Percentiles rank a stretch among this genome's conserved stretches.
phyloP scores from a whole-genome alignment of 2,797 vertebrate genomes.

The Alosa sapidissima region DNA sequence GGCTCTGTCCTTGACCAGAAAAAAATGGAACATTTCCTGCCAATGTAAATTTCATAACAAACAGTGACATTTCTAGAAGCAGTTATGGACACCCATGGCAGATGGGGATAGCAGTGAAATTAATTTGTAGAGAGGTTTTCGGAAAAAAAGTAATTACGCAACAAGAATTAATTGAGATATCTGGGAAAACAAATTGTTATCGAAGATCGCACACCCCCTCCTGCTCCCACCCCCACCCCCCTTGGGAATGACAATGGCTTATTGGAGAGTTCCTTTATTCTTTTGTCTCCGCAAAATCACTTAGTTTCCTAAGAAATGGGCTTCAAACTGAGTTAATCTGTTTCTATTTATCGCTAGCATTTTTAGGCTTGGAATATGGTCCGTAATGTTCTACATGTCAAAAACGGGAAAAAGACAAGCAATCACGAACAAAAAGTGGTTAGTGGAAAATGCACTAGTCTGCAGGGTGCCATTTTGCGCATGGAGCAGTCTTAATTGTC shows the following conservation, averaged over 20 bases:
- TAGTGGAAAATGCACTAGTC: constrained; percentile 6
- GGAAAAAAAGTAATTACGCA: background rate
- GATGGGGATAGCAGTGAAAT: background rate
- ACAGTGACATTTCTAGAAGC: background rate
- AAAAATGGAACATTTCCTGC: background rate
- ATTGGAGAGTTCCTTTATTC: background rate
- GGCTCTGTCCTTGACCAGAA: no score
- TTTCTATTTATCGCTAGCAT: constrained; percentile 8
- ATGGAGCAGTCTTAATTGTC: constrained; percentile 13
- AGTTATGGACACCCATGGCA: background rate
- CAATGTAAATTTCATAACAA: background rate
- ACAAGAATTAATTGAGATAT: constrained; percentile 13
- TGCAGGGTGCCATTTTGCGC: constrained; percentile 26
- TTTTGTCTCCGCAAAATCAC: background rate
- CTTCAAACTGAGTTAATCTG: constrained; percentile 31
- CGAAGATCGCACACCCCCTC: background rate
- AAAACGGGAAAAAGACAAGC: constrained; percentile 29
- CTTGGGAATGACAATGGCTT: constrained; percentile 20
- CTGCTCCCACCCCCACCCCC: background rate
- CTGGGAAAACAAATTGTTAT: constrained; percentile 3
- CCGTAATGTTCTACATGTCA: constrained; percentile 37
- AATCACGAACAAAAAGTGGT: constrained; percentile 27
- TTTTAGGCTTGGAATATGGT: constrained; percentile 29
- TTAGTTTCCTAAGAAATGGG: background rate
- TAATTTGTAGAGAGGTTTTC: background rate